Evolutionary conservation across 2,797 vertebrate genomes (phyloP).

Genomic region (Sciaenops ocellatus): DNA sequence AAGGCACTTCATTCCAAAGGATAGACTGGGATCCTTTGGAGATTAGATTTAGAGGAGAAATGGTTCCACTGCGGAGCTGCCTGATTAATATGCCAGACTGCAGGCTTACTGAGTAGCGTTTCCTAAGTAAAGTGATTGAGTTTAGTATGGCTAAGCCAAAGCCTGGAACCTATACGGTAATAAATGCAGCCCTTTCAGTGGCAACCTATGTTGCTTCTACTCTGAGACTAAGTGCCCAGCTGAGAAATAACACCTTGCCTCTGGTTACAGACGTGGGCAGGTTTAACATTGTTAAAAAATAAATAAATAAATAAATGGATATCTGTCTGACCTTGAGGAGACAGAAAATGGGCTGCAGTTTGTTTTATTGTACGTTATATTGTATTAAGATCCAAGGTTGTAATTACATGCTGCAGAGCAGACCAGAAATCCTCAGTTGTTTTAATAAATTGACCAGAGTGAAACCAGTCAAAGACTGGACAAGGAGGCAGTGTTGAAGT

Average conservation of each 20-base stretch:
- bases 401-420: not conserved
- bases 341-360: not conserved
- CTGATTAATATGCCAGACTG: conserved; percentile 64
- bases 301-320: not conserved
- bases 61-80: conserved; percentile 35
- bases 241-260: conserved; percentile 15
- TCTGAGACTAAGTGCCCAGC: conserved; percentile 15
- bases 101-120: conserved; percentile 43
- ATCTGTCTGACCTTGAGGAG: conserved; percentile 10
- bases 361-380: not conserved
- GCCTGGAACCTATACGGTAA: conserved; percentile 33
- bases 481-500: not conserved
- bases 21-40: conserved; percentile 41
- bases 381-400: not conserved
- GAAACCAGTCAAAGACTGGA: not conserved
- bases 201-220: conserved; percentile 24
- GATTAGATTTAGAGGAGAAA: conserved; percentile 55
- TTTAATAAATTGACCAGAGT: not conserved
- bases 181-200: conserved; percentile 47
- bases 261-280: conserved; percentile 4
- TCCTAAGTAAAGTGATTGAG: conserved; percentile 53
- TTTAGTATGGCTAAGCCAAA: conserved; percentile 43
- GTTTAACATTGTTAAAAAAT: conserved; percentile 2
- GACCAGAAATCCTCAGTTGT: not conserved
- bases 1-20: conserved; percentile 38